These are phyloP conservation scores for Muntiacus muntjak DNA, from an alignment of 2,113 vertebrate genomes.

Conservation along the genomic window DNA sequence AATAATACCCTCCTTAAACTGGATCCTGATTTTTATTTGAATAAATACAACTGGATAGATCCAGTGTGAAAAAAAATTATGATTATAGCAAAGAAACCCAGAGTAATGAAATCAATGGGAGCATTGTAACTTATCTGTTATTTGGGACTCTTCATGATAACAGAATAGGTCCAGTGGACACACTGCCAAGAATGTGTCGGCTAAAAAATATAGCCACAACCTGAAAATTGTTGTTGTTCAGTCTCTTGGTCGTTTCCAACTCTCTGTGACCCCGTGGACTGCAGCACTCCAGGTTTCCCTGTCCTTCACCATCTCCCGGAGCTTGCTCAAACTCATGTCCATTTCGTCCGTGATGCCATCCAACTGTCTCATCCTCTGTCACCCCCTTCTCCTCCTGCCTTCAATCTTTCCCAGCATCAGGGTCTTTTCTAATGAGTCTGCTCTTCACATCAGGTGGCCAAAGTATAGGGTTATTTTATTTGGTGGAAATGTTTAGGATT, in stretches of 20 bases:
- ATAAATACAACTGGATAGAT: background rate
- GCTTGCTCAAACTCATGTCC: background rate
- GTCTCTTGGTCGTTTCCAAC: accelerated
- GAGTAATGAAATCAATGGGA: background rate
- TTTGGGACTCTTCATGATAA: background rate
- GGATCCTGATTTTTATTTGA: constrained; percentile 10
- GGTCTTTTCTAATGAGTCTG: background rate
- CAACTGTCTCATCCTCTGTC: background rate
- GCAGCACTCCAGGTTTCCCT: background rate
- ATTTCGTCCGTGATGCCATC: background rate
- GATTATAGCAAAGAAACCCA: background rate
- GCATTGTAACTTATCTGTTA: background rate
- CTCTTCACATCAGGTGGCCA: background rate
- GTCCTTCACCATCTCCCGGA: background rate
- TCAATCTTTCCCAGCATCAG: background rate
- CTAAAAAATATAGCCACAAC: background rate
- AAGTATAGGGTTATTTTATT: background rate
- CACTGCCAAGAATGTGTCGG: accelerated
- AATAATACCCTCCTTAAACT: background rate
- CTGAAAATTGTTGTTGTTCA: background rate
- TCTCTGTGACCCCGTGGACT: background rate
- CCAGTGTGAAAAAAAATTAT: background rate
- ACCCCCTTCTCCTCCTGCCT: background rate
- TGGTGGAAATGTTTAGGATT: background rate
- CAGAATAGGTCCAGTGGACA: background rate